Conservation (phyloP, 1,140 invertebrate species). For the Drosophila chauvacae region DNA sequence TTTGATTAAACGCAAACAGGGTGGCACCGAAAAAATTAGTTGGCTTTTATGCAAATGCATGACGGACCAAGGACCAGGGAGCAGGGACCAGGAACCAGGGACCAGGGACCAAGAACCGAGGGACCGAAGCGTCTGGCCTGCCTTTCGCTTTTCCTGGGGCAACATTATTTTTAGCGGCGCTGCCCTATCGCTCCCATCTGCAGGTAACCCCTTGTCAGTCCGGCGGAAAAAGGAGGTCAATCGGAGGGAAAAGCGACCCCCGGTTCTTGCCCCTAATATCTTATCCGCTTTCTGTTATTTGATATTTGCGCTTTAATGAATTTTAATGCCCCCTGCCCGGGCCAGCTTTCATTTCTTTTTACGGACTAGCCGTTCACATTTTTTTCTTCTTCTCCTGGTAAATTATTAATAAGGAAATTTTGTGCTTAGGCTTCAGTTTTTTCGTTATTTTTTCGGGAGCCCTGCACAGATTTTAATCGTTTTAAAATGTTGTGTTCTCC, state of each 20-base stretch:
- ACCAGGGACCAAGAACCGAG: neutral
- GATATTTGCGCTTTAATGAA: constrained; percentile 72
- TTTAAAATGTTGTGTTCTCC: constrained; percentile 36
- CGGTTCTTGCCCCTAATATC: constrained; percentile 27
- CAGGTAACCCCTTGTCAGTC: constrained; percentile 59
- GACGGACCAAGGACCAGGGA: constrained; percentile 14
- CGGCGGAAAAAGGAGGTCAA: constrained; percentile 11
- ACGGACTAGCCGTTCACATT: constrained; percentile 3
- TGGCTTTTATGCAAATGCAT: constrained; percentile 82
- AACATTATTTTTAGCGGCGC: constrained; percentile 14
- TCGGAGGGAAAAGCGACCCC: constrained; percentile 6
- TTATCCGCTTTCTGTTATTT: constrained; percentile 57
- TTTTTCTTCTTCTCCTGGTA: constrained; percentile 27
- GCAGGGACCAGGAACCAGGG: neutral
- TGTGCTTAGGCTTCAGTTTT: constrained; percentile 57
- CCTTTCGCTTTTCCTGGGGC: constrained; percentile 3
- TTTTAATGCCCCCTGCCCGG: constrained; percentile 38
- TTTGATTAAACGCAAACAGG: constrained; percentile 80
- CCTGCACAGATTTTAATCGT: constrained; percentile 54
- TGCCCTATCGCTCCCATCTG: constrained; percentile 56
- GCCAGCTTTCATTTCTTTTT: constrained; percentile 24
- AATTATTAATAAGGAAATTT: constrained; percentile 76
- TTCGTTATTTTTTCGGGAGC: neutral
- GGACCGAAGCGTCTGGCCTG: neutral
- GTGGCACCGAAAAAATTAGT: constrained; percentile 66